A percentile compares a stretch with the other conserved stretches of the same genome.
phyloP scores from a whole-genome alignment of 2,888 invertebrate genomes.

The Drosophila flavopinicola region DNA sequence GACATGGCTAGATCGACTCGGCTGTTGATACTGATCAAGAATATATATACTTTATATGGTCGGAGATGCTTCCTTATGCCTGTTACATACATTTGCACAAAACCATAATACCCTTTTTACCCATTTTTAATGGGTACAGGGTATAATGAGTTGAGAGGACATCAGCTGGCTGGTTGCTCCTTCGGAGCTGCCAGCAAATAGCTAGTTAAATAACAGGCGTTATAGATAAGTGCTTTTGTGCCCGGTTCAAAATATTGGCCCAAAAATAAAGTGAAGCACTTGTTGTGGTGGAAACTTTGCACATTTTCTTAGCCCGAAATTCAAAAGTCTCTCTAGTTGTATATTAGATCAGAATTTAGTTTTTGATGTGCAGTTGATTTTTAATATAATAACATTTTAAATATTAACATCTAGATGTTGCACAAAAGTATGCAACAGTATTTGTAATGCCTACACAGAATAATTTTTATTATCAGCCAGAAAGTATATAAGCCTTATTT shows the following conservation, averaged over 20 bases:
- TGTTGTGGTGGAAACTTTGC: slow-evolving; percentile 6
- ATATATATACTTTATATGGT: too few relatives aligned
- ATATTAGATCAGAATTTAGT: too few relatives aligned
- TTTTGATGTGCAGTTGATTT: neutral
- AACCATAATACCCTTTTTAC: too few relatives aligned
- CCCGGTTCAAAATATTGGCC: slow-evolving; percentile 1
- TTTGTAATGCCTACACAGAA: neutral
- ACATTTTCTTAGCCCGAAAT: slow-evolving; percentile 7
- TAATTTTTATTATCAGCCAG: neutral
- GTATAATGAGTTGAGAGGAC: slow-evolving; percentile 33
- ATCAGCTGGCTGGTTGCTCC: slow-evolving; percentile 40
- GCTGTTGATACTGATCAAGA: too few relatives aligned
- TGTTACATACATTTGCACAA: too few relatives aligned
- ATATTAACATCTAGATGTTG: neutral
- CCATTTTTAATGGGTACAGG: too few relatives aligned
- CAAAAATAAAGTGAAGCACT: slow-evolving; percentile 15
- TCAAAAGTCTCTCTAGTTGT: neutral
- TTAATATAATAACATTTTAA: neutral
- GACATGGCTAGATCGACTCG: too few relatives aligned
- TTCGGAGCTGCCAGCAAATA: slow-evolving; percentile 30
- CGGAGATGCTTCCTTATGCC: too few relatives aligned
- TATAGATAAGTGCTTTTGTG: slow-evolving; percentile 49
- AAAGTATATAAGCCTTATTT: too few relatives aligned
- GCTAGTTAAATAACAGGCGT: slow-evolving; percentile 49
- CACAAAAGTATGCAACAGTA: slow-evolving; percentile 15